Evolutionary conservation across 2,888 invertebrate species (phyloP).

Genomic region (Gymnoscelis rufifasciata): DNA sequence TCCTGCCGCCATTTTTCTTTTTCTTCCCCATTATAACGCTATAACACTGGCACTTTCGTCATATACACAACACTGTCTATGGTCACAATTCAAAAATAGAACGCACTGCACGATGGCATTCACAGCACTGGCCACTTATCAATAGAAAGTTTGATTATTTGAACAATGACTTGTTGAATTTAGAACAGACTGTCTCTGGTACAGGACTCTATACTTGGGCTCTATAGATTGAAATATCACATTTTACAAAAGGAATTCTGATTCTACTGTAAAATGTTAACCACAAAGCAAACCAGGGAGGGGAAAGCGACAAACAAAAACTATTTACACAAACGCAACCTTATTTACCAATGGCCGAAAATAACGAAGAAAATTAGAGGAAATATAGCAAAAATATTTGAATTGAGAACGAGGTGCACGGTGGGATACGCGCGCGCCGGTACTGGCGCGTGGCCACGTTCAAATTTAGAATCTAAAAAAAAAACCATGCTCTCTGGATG

Average conservation of each 20-base stretch:
- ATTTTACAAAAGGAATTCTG: constrained; percentile 6
- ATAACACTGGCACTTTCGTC: constrained; percentile 38
- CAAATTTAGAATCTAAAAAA: constrained; percentile 71
- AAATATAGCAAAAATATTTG: constrained; percentile 24
- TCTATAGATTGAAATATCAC: constrained; percentile 38
- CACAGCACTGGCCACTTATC: constrained; percentile 37
- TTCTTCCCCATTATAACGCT: constrained; percentile 64
- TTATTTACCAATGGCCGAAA: constrained; percentile 49
- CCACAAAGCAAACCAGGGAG: constrained; percentile 33
- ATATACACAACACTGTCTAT: constrained; percentile 41
- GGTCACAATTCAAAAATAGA: constrained; percentile 35
- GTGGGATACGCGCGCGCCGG: constrained; percentile 53
- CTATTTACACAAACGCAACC: constrained; percentile 20
- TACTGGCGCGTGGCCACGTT: constrained; percentile 72
- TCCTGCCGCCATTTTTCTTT: constrained; percentile 66
- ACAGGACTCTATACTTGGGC: constrained; percentile 61
- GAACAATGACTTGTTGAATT: constrained; percentile 34
- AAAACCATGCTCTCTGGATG: constrained; percentile 53
- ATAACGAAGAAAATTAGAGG: constrained; percentile 21
- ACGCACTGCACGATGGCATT: constrained; percentile 35
- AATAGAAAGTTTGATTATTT: constrained; percentile 41
- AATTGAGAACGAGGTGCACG: constrained; percentile 53
- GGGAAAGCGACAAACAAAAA: constrained; percentile 14
- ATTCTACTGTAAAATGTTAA: constrained; percentile 31
- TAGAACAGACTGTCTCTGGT: constrained; percentile 43